Base-by-base conservation (phyloP, 2,113 vertebrate genomes). In the Anthoscopus minutus region DNA sequence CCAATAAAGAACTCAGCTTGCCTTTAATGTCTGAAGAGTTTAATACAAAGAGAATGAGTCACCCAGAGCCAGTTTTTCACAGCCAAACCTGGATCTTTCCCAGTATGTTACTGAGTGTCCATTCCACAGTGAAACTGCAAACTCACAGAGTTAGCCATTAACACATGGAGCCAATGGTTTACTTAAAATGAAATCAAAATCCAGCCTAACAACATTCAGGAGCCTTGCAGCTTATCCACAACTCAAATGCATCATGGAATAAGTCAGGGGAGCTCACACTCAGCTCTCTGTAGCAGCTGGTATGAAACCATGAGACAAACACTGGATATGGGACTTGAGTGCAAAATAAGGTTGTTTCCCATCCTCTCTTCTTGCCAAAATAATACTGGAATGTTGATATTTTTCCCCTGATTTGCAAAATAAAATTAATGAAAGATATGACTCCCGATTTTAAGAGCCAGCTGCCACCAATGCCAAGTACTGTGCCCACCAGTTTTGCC, bases 231-330 rank as follows among this genome's bases (percentile, higher is more conserved):
- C 33, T 80, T 42, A 47, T 58, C 35, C 62, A 31, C 45, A 81
- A 24, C 16, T 65, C 28, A n/a, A 0, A 0, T 57, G 38, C 15
- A 37, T 5, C 44, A n/a, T 24, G 37, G 48, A 44, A 2, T 40
- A 51, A 44, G 6, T 16, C 30, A 71, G 54, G 16, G n/a, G 45
- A 60, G 23, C 15, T 80, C 65, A n/a, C 48, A 27, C 44, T 33
- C 45, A 69, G 12, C 30, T 67, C 56, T 33, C 17, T 31, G 40
- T 1, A 35, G 40, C 21, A 77, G 54, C 40, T 33, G 58, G 35
- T 23, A 67, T 6, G 44, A 83, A 71, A 33, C 28, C 9, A 0
- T 19, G 18, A 28, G 24, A 15, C 42, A 78, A 71, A 60, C 40
- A 65, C 14, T 33, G 51, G 9, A 11, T 3, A 6, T 11, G 13